Conservation (phyloP, 2,113 vertebrate species). For the Psilopsiagon aurifrons region DNA sequence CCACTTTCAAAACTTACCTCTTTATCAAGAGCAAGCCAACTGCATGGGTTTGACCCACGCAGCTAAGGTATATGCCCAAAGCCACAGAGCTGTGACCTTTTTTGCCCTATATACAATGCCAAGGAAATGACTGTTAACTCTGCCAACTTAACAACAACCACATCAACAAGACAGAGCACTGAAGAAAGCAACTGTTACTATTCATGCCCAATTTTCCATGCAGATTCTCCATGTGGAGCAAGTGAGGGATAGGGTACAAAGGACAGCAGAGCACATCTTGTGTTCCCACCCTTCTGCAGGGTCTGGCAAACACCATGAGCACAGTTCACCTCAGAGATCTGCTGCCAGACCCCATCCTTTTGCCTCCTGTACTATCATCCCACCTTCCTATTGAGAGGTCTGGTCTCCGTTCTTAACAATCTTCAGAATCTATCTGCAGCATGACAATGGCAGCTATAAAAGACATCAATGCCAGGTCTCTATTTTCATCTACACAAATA, state of each 20-base stretch:
- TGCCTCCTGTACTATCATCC: not conserved
- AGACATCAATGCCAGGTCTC: not conserved
- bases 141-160: not conserved
- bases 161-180: not conserved
- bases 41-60: not conserved
- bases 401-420: not conserved
- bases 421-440: not conserved
- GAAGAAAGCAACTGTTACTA: not conserved
- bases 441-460: not conserved
- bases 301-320: not conserved
- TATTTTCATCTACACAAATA: not conserved
- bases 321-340: not conserved
- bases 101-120: not conserved
- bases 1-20: not conserved
- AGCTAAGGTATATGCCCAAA: not conserved
- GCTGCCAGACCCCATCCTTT: not conserved
- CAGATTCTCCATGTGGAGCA: not conserved
- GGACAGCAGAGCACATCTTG: not conserved
- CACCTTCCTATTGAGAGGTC: not conserved
- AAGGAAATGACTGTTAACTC: not conserved
- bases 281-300: not conserved
- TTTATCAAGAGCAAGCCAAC: not conserved
- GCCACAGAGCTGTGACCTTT: not conserved
- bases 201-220: not conserved
- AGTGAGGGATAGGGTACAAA: not conserved